A percentile compares a stretch with the other conserved stretches of the same genome.
Conservation (phyloP, 1,140 invertebrate genomes). For the Cherax quadricarinatus region DNA sequence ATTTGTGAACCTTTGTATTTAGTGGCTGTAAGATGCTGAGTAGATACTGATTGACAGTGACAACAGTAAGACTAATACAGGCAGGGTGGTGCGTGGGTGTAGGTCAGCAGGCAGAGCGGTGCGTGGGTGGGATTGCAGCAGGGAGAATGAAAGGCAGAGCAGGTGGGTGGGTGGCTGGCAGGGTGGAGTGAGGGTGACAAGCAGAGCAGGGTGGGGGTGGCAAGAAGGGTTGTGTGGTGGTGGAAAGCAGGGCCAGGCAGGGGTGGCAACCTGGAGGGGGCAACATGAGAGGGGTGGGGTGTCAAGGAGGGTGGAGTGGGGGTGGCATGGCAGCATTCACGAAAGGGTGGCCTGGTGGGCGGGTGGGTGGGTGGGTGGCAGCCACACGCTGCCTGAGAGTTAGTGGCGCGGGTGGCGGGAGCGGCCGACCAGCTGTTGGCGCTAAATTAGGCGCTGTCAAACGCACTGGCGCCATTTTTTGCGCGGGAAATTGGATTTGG, state of each 20-base stretch:
- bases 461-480: conserved; percentile 55
- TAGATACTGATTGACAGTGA: too few species aligned
- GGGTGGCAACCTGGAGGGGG: neutral
- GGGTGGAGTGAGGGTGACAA: neutral
- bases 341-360: neutral
- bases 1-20: too few species aligned
- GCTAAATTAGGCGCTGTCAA: conserved; percentile 57
- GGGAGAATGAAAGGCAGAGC: neutral
- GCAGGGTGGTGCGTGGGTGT: too few species aligned
- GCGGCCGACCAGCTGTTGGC: conserved; percentile 35
- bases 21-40: too few species aligned
- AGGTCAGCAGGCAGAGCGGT: too few species aligned
- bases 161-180: neutral
- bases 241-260: neutral
- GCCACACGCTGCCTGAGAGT: neutral
- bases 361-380: neutral
- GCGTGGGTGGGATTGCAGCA: neutral
- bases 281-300: neutral
- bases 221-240: neutral
- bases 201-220: neutral
- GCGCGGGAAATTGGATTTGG: conserved; percentile 50
- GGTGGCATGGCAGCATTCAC: neutral
- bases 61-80: too few species aligned
- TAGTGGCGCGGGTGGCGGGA: neutral
- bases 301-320: neutral